phyloP scores from a whole-genome alignment of 2,888 invertebrate species.

The Lasioglossum figueresi region DNA sequence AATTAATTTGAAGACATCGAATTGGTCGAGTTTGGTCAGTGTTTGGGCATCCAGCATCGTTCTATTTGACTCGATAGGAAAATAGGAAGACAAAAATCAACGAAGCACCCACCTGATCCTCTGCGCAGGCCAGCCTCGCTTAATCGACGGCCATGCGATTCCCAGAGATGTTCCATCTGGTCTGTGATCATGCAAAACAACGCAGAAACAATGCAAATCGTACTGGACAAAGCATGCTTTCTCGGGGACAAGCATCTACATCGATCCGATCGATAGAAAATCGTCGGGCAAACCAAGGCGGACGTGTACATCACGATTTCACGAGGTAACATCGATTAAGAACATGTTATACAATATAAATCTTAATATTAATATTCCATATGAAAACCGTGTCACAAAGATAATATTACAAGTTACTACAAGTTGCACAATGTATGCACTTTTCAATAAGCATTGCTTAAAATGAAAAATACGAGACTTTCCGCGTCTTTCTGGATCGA shows the following conservation, averaged over 20 bases:
- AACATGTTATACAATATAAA: not conserved
- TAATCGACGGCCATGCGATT: constrained; percentile 89
- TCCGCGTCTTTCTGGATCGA: not conserved
- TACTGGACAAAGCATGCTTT: constrained; percentile 53
- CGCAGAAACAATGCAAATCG: constrained; percentile 68
- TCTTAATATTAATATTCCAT: not conserved
- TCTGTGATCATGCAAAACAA: constrained; percentile 79
- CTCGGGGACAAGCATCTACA: constrained; percentile 10
- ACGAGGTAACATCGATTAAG: not conserved
- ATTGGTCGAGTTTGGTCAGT: not conserved
- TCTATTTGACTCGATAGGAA: not conserved
- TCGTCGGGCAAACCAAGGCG: not conserved
- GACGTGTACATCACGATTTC: not conserved
- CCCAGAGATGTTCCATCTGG: constrained; percentile 89
- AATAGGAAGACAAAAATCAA: not conserved
- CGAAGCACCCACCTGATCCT: constrained; percentile 88
- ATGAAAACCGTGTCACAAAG: not conserved
- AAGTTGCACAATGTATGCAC: not conserved
- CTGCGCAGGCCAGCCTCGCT: constrained; percentile 91
- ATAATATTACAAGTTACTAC: no score
- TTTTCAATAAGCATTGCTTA: not conserved
- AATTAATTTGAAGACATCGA: no score
- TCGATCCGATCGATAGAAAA: not conserved
- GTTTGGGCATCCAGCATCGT: not conserved
- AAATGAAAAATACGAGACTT: not conserved